phyloP scores from a whole-genome alignment of 2,888 invertebrate genomes.

The Cephus runcator region DNA sequence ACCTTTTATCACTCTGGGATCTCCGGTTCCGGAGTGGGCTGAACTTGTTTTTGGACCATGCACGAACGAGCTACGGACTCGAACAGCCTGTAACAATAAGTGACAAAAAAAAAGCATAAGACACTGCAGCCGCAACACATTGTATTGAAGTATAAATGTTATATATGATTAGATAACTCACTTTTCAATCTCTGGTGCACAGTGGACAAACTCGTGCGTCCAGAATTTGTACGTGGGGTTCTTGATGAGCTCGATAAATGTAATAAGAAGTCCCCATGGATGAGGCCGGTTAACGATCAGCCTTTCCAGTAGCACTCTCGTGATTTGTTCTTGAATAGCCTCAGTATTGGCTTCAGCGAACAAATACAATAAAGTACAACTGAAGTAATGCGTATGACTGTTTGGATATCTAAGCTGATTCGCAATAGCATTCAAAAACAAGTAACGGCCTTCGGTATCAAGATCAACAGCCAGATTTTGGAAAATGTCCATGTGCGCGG shows the following conservation, averaged over 20 bases:
- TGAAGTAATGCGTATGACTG: conserved; percentile 99
- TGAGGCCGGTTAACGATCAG: conserved; percentile 98
- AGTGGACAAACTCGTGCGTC: conserved; percentile 99
- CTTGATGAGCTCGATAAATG: conserved; percentile 98
- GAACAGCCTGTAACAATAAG: conserved; percentile 77
- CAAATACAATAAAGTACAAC: conserved; percentile 94
- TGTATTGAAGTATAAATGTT: conserved; percentile 11
- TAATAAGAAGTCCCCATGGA: conserved; percentile 98
- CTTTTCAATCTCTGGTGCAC: conserved; percentile 99
- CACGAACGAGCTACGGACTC: conserved; percentile 97
- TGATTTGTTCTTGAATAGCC: conserved; percentile 98
- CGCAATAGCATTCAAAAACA: conserved; percentile 98
- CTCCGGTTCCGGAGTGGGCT: conserved; percentile 73
- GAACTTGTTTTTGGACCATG: conserved; percentile 85
- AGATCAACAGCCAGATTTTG: conserved; percentile 98
- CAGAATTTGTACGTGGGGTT: conserved; percentile 99
- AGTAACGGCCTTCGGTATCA: conserved; percentile 96
- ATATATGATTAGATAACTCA: conserved; percentile 67
- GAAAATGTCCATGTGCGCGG: conserved; percentile 99
- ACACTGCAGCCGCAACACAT: neutral
- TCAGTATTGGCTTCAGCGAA: conserved; percentile 98
- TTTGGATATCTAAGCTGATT: conserved; percentile 99
- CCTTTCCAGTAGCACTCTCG: conserved; percentile 93
- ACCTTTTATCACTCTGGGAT: conserved; percentile 73
- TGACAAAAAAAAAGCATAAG: conserved; percentile 13